Percentiles rank a stretch among this genome's conserved stretches.
Conservation (phyloP, 2,113 vertebrate genomes). For the Melanerpes formicivorus region DNA sequence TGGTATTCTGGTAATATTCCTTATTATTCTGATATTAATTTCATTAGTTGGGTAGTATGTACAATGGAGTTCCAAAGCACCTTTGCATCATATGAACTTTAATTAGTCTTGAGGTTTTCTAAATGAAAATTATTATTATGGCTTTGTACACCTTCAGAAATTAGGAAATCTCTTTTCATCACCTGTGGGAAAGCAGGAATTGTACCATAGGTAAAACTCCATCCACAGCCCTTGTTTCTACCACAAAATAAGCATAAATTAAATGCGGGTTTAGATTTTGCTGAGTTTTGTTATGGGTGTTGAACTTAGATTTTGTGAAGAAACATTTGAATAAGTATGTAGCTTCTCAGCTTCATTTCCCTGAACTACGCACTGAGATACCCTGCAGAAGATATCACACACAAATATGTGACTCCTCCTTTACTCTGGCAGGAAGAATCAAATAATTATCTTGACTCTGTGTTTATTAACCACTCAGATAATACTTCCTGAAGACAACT, state of each 20-base stretch:
- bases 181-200: neutral
- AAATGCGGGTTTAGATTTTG: neutral
- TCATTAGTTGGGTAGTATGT: neutral
- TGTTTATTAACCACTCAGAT: neutral
- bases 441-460: neutral
- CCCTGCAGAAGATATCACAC: neutral
- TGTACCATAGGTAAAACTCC: neutral
- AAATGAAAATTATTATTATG: neutral
- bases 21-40: conserved; percentile 43
- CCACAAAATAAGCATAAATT: neutral
- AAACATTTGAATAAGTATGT: neutral
- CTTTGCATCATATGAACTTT: conserved; percentile 1
- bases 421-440: neutral
- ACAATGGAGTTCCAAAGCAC: neutral
- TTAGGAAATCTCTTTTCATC: neutral
- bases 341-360: neutral
- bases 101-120: conserved; percentile 14
- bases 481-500: neutral
- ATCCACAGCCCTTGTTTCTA: neutral
- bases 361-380: neutral
- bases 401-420: neutral
- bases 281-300: neutral
- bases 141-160: neutral
- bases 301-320: neutral
- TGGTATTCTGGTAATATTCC: conserved; percentile 40